Percentiles rank a stretch among this genome's conserved stretches.
Conservation (phyloP, 2,113 vertebrate genomes). For the Campylomormyrus tamandua region DNA sequence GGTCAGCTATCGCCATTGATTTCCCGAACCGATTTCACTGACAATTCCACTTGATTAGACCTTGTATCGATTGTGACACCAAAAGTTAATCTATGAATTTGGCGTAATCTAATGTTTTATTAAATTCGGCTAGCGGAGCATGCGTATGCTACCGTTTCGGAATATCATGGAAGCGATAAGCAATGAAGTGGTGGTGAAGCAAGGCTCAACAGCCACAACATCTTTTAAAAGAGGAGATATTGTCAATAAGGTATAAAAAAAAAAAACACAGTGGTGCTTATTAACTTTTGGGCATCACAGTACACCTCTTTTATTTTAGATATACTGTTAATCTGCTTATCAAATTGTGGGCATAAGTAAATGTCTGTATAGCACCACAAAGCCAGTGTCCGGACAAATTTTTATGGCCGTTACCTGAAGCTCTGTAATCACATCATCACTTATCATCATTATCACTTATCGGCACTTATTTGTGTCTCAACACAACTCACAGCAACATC, state of each 20-base stretch:
- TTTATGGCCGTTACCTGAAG: neutral
- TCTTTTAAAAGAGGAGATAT: neutral
- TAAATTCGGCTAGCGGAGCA: neutral
- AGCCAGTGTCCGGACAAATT: neutral
- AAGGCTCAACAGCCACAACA: neutral
- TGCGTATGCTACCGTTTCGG: neutral
- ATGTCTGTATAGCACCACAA: neutral
- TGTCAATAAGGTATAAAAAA: neutral
- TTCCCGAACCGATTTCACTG: neutral
- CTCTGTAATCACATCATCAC: neutral
- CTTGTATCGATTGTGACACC: neutral
- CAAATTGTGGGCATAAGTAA: neutral
- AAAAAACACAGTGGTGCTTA: neutral
- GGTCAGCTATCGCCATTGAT: neutral
- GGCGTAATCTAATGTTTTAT: neutral
- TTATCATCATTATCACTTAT: neutral
- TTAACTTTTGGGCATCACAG: neutral
- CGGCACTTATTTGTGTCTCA: neutral
- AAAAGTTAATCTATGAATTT: neutral
- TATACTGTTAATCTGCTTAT: neutral
- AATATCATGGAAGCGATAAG: neutral
- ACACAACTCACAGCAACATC: neutral
- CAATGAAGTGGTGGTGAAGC: neutral
- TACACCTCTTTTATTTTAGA: neutral
- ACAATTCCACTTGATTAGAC: neutral